Evolutionary conservation across 2,888 invertebrate genomes (phyloP).

Genomic region (Scaptomyza polygonia): DNA sequence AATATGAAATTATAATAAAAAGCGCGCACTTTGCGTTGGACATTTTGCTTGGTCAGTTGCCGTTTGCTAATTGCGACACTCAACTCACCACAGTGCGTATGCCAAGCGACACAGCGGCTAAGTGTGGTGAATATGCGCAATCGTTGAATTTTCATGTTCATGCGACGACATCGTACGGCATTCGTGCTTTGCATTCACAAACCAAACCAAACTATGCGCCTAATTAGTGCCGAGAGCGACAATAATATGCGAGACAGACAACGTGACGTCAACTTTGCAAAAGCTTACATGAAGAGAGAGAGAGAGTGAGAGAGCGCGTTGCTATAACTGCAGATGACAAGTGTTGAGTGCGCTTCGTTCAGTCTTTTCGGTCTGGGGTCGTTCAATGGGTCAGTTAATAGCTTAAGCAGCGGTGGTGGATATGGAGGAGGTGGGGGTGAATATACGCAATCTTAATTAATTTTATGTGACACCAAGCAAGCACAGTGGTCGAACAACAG

Average conservation of each 20-base stretch:
- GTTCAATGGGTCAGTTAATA: slow-evolving; percentile 67
- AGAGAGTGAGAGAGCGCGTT: background rate
- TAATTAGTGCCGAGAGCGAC: slow-evolving; percentile 44
- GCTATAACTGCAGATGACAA: slow-evolving; percentile 53
- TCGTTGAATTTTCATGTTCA: slow-evolving; percentile 24
- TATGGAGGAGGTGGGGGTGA: slow-evolving; percentile 19
- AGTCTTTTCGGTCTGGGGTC: slow-evolving; percentile 30
- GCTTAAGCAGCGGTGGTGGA: slow-evolving; percentile 39
- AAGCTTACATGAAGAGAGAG: background rate
- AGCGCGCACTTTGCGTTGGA: slow-evolving; percentile 48
- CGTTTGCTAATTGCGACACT: slow-evolving; percentile 66
- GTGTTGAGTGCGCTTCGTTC: slow-evolving; percentile 13
- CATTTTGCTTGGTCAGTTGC: slow-evolving; percentile 56
- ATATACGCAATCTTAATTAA: slow-evolving; percentile 65
- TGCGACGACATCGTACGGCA: slow-evolving; percentile 4
- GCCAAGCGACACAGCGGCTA: slow-evolving; percentile 7
- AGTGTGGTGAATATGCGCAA: slow-evolving; percentile 26
- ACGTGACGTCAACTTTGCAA: slow-evolving; percentile 55
- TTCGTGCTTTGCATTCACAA: slow-evolving; percentile 56
- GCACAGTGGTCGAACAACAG: slow-evolving; percentile 33
- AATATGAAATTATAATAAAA: slow-evolving; percentile 54
- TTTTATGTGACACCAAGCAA: slow-evolving; percentile 35
- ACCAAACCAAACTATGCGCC: slow-evolving; percentile 43
- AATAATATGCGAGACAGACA: slow-evolving; percentile 1
- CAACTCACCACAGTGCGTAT: slow-evolving; percentile 48